A percentile compares a stretch with the other conserved stretches of the same genome.
Evolutionary conservation across 2,113 vertebrate genomes (phyloP).

Genomic region (Peromyscus polionotus): DNA sequence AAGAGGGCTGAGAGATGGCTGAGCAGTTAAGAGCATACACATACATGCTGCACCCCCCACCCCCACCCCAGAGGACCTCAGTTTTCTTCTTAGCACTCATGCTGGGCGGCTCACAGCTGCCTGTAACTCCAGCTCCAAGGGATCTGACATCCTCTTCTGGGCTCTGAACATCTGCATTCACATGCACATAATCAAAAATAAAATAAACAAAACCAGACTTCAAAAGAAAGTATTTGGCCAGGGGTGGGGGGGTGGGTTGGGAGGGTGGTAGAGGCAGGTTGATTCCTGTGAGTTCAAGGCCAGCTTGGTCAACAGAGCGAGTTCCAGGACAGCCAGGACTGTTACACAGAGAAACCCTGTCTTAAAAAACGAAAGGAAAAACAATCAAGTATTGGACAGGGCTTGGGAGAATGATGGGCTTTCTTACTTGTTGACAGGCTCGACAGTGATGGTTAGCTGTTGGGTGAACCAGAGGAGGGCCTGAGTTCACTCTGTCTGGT

Average conservation of each 20-base stretch:
- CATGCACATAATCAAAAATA: background rate
- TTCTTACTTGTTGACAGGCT: background rate
- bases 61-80: background rate
- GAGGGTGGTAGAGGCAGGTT: too few species aligned
- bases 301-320: too few species aligned
- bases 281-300: too few species aligned
- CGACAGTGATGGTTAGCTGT: background rate
- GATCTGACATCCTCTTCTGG: background rate
- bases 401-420: background rate
- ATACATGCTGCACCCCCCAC: too few species aligned
- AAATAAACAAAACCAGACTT: background rate
- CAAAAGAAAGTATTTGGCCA: background rate
- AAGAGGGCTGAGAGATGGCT: background rate
- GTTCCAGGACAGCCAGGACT: too few species aligned
- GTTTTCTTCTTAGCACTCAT: background rate
- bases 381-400: background rate
- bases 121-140: background rate
- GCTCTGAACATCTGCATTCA: background rate
- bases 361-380: background rate
- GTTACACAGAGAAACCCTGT: too few species aligned
- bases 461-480: background rate
- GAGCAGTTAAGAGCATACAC: background rate
- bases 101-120: background rate
- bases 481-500: background rate
- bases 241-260: too few species aligned